A percentile compares a stretch with the other conserved stretches of the same genome.
phyloP scores from a whole-genome alignment of 1,140 invertebrate species.

The Anoplolepis gracilipes region DNA sequence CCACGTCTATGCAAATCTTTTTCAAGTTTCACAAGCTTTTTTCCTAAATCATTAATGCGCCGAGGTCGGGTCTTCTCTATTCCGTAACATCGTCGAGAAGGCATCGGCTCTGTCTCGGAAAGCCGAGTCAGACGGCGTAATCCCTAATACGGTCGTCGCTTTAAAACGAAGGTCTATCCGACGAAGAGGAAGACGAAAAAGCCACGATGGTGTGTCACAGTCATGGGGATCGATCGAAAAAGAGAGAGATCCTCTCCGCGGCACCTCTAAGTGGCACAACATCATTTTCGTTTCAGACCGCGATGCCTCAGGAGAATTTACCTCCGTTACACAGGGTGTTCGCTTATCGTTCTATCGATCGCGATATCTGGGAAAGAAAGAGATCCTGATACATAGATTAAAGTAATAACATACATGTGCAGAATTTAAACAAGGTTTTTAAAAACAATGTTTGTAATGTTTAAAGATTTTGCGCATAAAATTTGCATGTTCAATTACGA shows the following conservation, averaged over 20 bases:
- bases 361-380: not conserved
- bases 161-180: conserved; percentile 48
- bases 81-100: conserved; percentile 15
- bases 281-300: conserved; percentile 81
- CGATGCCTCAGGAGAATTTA: conserved; percentile 78
- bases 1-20: not conserved
- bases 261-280: conserved; percentile 79
- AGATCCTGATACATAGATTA: too few species aligned
- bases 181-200: conserved; percentile 9
- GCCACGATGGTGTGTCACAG: conserved; percentile 36
- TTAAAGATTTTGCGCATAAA: not conserved
- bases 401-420: not conserved
- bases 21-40: not conserved
- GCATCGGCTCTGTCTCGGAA: conserved; percentile 6
- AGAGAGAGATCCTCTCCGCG: conserved; percentile 40
- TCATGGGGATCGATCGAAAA: conserved; percentile 29
- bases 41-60: conserved; percentile 14
- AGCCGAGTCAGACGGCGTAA: conserved; percentile 48
- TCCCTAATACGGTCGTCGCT: conserved; percentile 51
- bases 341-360: conserved; percentile 15
- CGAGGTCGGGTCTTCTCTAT: conserved; percentile 13
- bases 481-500: too few species aligned
- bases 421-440: not conserved
- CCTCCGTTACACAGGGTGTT: conserved; percentile 27
- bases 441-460: not conserved